Evolutionary conservation across 1,140 invertebrate species (phyloP), one percentile per base, ranked within the genome.

Genomic region (Lepidotrigona ventralis): DNA sequence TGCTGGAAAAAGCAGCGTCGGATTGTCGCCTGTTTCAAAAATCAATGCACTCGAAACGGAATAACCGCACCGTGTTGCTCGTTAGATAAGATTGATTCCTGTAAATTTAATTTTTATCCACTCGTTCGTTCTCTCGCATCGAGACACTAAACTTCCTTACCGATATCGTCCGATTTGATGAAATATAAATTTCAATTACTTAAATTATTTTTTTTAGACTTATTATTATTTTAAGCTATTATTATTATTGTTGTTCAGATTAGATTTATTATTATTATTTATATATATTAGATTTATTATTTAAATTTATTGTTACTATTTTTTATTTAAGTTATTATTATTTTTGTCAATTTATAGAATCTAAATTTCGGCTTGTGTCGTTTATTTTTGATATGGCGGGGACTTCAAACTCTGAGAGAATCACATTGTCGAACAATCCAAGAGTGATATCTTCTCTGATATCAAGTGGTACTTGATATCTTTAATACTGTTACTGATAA

Each of bases 1-100:
- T 26, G 26, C 15, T 64, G 63, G 19, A 53, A 60, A 60, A 64
- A 83, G 60, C 74, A 85, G 69, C 6, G n/a, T 46, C 14, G 11
- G 46, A 69, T 56, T 26, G n/a, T 73, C 33, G 1, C 14, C 66
- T 2, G 8, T 39, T 51, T 0, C 39, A 46, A 11, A n/a, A 29
- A 54, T 1, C 23, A 15, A 21, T 60, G 9, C 8, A n/a, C 26
- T 39, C 46, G 17, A 29, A 70, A 33, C 19, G n/a, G 39, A 46
- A n/a, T 23, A 2, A 15, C 14, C 14, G n/a, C 17, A n/a, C 5
- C 17, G 14, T 46, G n/a, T 11, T 70, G 15, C 15, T 70, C 68
- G 5, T 70, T 46, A n/a, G 33, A 68, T 39, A 68, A 68, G 4
- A 19, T 39, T 39, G 19, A 11, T 68, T 5, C 19, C 19, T 39